These are phyloP conservation scores for Scylla paramamosain DNA, from an alignment of 1,140 invertebrate species.

Conservation along the genomic window DNA sequence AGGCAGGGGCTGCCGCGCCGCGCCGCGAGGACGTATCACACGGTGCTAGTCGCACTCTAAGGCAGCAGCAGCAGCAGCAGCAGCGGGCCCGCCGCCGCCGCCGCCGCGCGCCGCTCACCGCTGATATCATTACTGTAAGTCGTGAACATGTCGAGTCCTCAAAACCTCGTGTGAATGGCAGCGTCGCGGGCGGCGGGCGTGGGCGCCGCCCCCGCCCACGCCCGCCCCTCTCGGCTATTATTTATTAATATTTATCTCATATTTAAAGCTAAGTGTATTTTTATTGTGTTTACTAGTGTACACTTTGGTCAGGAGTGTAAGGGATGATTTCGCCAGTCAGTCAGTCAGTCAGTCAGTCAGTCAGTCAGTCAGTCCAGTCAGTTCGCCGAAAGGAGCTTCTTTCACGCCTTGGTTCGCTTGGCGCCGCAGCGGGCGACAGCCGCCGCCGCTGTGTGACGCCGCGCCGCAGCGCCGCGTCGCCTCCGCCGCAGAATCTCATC, in stretches of 20 bases:
- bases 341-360: neutral
- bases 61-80: conserved; percentile 41
- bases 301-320: conserved; percentile 70
- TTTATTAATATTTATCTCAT: conserved; percentile 75
- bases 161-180: conserved; percentile 74
- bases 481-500: conserved; percentile 60
- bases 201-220: neutral
- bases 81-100: neutral
- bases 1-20: too few species aligned
- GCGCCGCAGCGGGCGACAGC: too few species aligned
- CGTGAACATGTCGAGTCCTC: conserved; percentile 74
- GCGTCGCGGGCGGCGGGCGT: conserved; percentile 4
- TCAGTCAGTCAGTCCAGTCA: too few species aligned
- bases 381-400: too few species aligned
- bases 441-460: too few species aligned
- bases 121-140: conserved; percentile 72
- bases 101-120: conserved; percentile 27
- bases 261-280: conserved; percentile 75
- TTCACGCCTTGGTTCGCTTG: too few species aligned
- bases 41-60: conserved; percentile 70
- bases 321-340: conserved; percentile 53
- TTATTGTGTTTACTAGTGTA: conserved; percentile 76
- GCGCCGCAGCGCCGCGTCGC: too few species aligned
- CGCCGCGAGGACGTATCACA: conserved; percentile 65
- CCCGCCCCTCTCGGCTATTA: conserved; percentile 59